A percentile compares a stretch with the other conserved stretches of the same genome.
Conservation (phyloP, 1,140 invertebrate species). For the Lamellibrachia luymesi region DNA sequence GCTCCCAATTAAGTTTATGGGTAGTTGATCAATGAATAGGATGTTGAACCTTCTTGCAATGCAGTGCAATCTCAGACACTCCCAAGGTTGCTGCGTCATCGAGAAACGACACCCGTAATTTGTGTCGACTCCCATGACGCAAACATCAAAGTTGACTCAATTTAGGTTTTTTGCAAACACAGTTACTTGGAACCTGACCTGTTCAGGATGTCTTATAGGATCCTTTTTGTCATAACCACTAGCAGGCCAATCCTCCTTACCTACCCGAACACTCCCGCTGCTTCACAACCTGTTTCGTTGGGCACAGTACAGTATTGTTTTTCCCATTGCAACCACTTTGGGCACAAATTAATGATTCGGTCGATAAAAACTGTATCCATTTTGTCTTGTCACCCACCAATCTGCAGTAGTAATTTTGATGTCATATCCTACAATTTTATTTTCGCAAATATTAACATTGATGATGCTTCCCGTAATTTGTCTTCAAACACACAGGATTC, state of each 20-base stretch:
- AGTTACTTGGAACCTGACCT: not conserved
- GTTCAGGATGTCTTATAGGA: not conserved
- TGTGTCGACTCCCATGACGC: not conserved
- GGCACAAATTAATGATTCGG: no score
- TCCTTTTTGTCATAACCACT: not conserved
- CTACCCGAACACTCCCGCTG: not conserved
- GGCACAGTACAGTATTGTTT: no score
- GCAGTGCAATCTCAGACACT: not conserved
- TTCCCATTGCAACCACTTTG: no score
- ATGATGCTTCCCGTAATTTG: no score
- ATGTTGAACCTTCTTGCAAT: not conserved
- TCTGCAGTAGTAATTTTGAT: no score
- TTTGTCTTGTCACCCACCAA: no score
- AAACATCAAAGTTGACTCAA: not conserved
- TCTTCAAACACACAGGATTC: no score
- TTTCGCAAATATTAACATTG: no score
- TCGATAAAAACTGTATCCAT: no score
- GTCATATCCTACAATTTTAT: no score
- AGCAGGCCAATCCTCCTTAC: not conserved
- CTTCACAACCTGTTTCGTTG: not conserved
- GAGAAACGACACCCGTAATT: not conserved
- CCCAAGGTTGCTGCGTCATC: not conserved
- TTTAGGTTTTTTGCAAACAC: not conserved
- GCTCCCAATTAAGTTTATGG: not conserved
- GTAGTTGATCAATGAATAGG: not conserved